Conservation (phyloP, 2,113 vertebrate species). For the Ammodytes marinus region DNA sequence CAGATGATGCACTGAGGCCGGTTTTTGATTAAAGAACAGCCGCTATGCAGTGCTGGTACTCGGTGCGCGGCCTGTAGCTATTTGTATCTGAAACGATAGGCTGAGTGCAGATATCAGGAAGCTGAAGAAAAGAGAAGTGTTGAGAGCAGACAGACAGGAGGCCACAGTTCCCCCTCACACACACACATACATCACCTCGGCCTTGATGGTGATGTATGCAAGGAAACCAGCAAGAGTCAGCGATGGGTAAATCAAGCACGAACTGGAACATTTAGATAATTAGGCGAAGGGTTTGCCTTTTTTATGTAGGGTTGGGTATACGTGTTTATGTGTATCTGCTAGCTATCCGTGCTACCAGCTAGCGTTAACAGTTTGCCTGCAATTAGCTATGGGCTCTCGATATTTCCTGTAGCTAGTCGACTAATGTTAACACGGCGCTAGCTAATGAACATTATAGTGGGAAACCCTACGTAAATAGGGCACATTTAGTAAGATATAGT, state of each 20-base stretch:
- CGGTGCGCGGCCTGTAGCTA: constrained; percentile 47
- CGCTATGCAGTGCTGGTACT: constrained; percentile 69
- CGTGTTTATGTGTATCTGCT: constrained; percentile 11
- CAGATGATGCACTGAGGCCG: constrained; percentile 72
- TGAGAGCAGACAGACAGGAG: constrained; percentile 67
- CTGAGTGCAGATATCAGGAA: constrained; percentile 57
- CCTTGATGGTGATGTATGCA: constrained; percentile 99
- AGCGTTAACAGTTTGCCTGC: constrained; percentile 35
- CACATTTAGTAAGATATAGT: too few species aligned
- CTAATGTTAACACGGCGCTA: constrained; percentile 9
- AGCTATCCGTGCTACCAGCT: constrained; percentile 55
- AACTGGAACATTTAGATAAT: not conserved
- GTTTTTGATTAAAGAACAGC: constrained; percentile 59
- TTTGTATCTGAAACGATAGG: constrained; percentile 23
- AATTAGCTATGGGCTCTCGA: constrained; percentile 38
- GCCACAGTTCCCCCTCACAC: constrained; percentile 86
- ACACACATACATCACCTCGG: constrained; percentile 89
- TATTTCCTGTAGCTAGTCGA: constrained; percentile 29
- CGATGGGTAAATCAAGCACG: constrained; percentile 93
- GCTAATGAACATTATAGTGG: not conserved
- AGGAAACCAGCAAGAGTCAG: constrained; percentile 99
- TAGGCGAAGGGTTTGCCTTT: not conserved
- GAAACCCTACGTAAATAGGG: not conserved
- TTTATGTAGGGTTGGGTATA: not conserved
- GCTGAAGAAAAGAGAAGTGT: constrained; percentile 56